phyloP scores from a whole-genome alignment of 2,888 invertebrate genomes.

The Cenopis cana region DNA sequence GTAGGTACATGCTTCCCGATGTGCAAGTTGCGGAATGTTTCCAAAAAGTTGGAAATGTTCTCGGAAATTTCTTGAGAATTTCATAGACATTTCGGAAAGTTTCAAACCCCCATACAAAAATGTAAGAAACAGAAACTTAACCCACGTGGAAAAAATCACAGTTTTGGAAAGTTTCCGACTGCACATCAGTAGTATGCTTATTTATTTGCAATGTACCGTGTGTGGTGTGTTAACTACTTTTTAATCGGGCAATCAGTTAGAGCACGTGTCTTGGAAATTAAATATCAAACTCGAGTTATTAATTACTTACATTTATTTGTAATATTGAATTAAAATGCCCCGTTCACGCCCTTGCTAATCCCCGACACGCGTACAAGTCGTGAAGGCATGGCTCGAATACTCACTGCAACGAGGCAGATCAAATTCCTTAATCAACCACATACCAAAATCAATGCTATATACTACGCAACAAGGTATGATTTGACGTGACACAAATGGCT shows the following conservation, averaged over 20 bases:
- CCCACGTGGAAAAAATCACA: too few relatives aligned
- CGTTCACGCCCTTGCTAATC: conserved; percentile 49
- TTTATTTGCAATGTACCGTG: too few relatives aligned
- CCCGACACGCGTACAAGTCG: conserved; percentile 50
- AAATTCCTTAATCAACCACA: not conserved
- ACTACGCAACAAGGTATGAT: not conserved
- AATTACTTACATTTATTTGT: conserved; percentile 29
- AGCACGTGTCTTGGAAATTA: conserved; percentile 10
- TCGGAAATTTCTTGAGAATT: too few relatives aligned
- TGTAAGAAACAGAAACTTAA: too few relatives aligned
- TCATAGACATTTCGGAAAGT: too few relatives aligned
- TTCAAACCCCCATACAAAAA: too few relatives aligned
- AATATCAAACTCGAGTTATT: conserved; percentile 21
- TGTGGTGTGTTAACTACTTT: too few relatives aligned
- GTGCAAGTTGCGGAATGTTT: too few relatives aligned
- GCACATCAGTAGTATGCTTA: too few relatives aligned
- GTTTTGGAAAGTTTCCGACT: too few relatives aligned
- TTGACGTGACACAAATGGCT: not conserved
- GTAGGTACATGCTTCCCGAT: too few relatives aligned
- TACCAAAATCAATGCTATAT: not conserved
- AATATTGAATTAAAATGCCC: conserved; percentile 33
- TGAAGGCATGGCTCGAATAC: conserved; percentile 12
- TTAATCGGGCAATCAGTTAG: not conserved
- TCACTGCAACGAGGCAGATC: not conserved
- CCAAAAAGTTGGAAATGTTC: too few relatives aligned